phyloP scores from a whole-genome alignment of 2,797 vertebrate genomes.

The Protosalanx chinensis region DNA sequence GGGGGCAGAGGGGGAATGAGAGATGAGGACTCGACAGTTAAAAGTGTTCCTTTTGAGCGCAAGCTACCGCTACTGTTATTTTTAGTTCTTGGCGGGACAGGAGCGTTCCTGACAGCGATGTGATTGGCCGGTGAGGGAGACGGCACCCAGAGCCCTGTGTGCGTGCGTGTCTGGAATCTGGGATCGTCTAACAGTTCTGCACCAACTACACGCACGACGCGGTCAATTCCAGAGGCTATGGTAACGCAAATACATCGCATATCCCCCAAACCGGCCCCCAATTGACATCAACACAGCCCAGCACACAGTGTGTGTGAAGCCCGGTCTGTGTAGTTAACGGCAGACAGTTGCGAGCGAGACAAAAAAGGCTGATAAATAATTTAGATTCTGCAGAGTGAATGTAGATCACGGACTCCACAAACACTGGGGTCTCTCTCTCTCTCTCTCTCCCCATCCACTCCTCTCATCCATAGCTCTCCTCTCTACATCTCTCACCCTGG shows the following conservation, averaged over 20 bases:
- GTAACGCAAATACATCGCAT: too few species aligned
- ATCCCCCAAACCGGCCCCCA: background rate
- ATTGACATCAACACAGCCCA: background rate
- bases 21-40: background rate
- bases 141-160: background rate
- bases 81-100: background rate
- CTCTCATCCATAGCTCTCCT: background rate
- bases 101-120: background rate
- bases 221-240: too few species aligned
- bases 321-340: slow-evolving; percentile 39
- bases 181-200: too few species aligned
- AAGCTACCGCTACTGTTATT: background rate
- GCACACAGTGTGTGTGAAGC: background rate
- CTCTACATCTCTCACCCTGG: slow-evolving; percentile 5
- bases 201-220: too few species aligned
- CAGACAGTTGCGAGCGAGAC: slow-evolving; percentile 58
- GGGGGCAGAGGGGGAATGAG: slow-evolving; percentile 20
- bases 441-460: background rate
- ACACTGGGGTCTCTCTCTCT: slow-evolving; percentile 25
- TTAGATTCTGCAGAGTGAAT: slow-evolving; percentile 73
- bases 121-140: background rate
- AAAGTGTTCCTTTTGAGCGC: background rate
- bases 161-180: background rate
- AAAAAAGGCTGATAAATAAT: slow-evolving; percentile 67
- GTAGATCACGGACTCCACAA: slow-evolving; percentile 61